These are phyloP conservation scores for Drosophila stalkeri DNA, from an alignment of 2,888 invertebrate genomes.

Conservation along the genomic window DNA sequence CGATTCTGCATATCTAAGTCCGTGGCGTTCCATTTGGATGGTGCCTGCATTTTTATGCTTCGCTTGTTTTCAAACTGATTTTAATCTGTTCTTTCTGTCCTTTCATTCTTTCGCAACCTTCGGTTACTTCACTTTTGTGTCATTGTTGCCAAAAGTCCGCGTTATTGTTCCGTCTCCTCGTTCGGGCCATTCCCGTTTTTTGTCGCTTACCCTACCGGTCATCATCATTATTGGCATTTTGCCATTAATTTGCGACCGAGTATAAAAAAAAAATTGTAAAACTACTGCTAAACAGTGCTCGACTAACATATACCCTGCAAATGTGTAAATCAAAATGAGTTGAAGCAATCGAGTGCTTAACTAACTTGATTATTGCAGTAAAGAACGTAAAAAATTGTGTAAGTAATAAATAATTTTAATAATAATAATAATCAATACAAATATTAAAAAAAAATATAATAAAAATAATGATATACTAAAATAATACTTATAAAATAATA, in stretches of 20 bases:
- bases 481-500: too few species aligned
- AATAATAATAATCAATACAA: too few species aligned
- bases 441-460: too few species aligned
- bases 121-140: conserved; percentile 55
- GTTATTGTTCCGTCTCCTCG: conserved; percentile 36
- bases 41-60: conserved; percentile 79
- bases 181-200: conserved; percentile 17
- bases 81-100: conserved; percentile 73
- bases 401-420: too few species aligned
- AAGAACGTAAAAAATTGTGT: background rate
- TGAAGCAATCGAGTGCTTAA: background rate
- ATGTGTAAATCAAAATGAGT: too few species aligned
- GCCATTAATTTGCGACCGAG: conserved; percentile 73
- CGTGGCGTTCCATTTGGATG: conserved; percentile 20
- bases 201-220: conserved; percentile 43
- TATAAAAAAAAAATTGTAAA: conserved; percentile 30
- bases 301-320: background rate
- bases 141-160: conserved; percentile 72
- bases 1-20: conserved; percentile 17
- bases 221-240: conserved; percentile 66
- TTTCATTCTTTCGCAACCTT: conserved; percentile 35
- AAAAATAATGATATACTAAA: too few species aligned
- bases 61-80: conserved; percentile 81
- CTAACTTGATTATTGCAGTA: background rate
- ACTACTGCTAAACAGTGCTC: background rate